Evolutionary conservation across 2,888 invertebrate genomes (phyloP), one percentile per base, ranked within the genome.

Genomic region (Parapristionchus giblindavisi): DNA sequence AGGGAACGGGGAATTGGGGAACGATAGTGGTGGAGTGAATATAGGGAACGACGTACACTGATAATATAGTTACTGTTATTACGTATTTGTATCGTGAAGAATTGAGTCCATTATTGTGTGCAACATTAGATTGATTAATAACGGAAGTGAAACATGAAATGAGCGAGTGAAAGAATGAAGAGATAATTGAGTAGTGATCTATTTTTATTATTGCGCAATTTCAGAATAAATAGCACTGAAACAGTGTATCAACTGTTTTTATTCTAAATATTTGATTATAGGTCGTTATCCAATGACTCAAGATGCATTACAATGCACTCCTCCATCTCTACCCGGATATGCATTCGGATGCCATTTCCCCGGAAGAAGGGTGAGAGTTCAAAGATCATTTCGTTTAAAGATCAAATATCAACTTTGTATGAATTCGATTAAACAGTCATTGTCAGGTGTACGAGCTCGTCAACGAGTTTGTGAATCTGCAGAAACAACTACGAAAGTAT

Each of bases 381-480:
- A 1, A 27, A 11, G 4, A 21, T 24, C 29, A 27, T 54, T 29
- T 27, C 21, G 2, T 8, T 1, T 1, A 4, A 14, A 17, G 17
- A 43, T 8, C 8, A 17, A 17, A 14, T 43, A 17, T 8, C 43
- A 17, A 43, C 43, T 43, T 43, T 17, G 43, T 17, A 14, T 43
- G 43, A 43, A 17, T 14, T 14, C 43, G 8, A 8, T 43, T 43
- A 43, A 8, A 14, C 8, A 8, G n/a, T n/a, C n/a, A n/a, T n/a
- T n/a, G 63, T 4, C 61, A 84, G 76, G 78, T 86, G 29, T 87
- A 87, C 75, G 87, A 87, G 60, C 60, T 87, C 36, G 74, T 87
- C 68, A 87, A 87, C 76, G 83, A 85, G 32, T 80, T 79, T 48
- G 78, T 77, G 34, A 71, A 76, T n/a, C 78, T 79, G 72, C 77